Base-by-base conservation (phyloP, 2,113 vertebrate genomes). In the Megaceryle maxima region DNA sequence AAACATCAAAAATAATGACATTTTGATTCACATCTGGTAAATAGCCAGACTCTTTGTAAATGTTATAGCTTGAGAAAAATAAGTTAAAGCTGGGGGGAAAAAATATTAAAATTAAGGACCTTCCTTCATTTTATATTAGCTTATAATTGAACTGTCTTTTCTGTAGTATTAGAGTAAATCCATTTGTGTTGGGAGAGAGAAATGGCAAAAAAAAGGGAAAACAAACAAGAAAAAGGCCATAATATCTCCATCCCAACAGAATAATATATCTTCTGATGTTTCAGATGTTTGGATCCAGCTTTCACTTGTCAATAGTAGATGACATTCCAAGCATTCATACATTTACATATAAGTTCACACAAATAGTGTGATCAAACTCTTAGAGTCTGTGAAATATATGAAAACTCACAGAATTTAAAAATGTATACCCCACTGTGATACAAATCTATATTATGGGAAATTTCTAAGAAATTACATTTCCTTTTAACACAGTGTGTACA, bases 331-430 rank as follows among this genome's bases (percentile, higher is more conserved):
- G 17, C 8, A 20, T 46, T 73, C 3, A 13, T 67, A 21, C 4
- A 16, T 67, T 68, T 77, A 51, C 11, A 59, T 46, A 55, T 29
- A 50, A 66, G 12, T 11, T 77, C 2, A 69, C 51, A 53, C 51
- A 78, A 88, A 75, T 57, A 78, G 4, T 20, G 25, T 60, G 37
- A 83, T 83, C 51, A 87, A 94, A 53, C 5, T 29, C 31, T 60
- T 68, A 17, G 53, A 69, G 28, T 37, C 16, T 62, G 62, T 62
- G 53, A 93, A 94, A 24, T 33, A 77, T 12, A 64, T 43, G 48
- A 56, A 95, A 84, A 8, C 73, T 75, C 41, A 50, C 16, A 78
- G 48, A 95, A 92, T 88, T 90, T 62, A 53, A 90, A 93, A 26
- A 4, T 19, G 6, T 60, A 60, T 53, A 75, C 3, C 7, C 39